A percentile compares a stretch with the other conserved stretches of the same genome.
These are phyloP conservation scores for Sitta carolinensis DNA, from an alignment of 2,797 vertebrate genomes.

Conservation along the genomic window DNA sequence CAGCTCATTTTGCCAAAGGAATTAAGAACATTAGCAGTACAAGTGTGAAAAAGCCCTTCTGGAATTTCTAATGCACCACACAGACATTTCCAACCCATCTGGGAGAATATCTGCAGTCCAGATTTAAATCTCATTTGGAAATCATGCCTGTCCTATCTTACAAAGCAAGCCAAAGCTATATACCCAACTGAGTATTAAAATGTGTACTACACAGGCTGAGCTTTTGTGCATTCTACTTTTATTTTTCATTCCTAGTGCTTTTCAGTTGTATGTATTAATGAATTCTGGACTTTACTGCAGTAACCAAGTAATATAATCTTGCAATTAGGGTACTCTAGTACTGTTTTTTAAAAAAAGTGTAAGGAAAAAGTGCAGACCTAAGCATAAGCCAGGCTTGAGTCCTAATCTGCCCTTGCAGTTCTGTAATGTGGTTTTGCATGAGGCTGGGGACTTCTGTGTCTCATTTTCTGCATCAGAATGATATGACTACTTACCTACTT, in stretches of 20 bases:
- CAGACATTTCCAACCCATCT: constrained; percentile 23
- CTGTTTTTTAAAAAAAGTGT: not conserved
- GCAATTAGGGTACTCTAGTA: not conserved
- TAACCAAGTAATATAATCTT: constrained; percentile 2
- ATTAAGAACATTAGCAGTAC: constrained; percentile 39
- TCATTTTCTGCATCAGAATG: constrained; percentile 23
- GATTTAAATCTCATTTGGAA: constrained; percentile 53
- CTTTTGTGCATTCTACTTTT: constrained; percentile 23
- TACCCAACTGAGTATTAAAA: not conserved
- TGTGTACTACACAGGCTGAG: not conserved
- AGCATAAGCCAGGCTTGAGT: not conserved
- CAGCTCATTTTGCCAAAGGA: constrained; percentile 31
- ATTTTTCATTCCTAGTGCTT: constrained; percentile 13
- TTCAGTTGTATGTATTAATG: not conserved
- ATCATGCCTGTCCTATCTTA: constrained; percentile 22
- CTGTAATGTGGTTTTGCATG: not conserved
- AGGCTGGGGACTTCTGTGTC: not conserved
- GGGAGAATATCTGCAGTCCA: constrained; percentile 20
- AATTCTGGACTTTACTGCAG: not conserved
- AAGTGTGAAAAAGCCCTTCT: constrained; percentile 52
- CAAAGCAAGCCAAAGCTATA: constrained; percentile 24
- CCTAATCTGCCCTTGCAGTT: not conserved
- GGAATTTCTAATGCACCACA: constrained; percentile 35
- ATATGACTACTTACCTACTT: constrained; percentile 21
- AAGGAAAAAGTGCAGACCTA: not conserved